Base-by-base conservation (phyloP, 2,888 invertebrate species). In the Orchesellides sinensis region DNA sequence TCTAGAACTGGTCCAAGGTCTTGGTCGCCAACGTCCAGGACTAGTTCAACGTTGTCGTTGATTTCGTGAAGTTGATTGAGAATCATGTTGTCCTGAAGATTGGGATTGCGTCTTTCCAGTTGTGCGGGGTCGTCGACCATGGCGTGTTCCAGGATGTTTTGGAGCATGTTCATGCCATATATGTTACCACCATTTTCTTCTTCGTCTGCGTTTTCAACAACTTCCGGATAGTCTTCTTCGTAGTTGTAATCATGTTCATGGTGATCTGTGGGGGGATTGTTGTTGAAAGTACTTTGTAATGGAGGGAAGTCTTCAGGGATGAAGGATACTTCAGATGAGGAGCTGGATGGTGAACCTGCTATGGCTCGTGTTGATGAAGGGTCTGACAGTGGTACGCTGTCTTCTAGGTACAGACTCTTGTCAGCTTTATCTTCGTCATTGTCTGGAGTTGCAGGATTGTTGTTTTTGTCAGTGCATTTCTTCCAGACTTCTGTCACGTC, bases 111-210 rank as follows among this genome's bases (percentile, higher is more conserved):
- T 19, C 19, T 14, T 14, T 69, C 32, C 21, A 66, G 2, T 1
- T 14, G 2, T 8, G 19, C 45, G 0, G 54, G 54, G 23, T 79
- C 45, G 0, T 27, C 59, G 4, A 73, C 68, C 8, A 81, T 19
- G 8, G 72, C 80, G 8, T 73, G 80, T 19, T 81, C 73, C 21
- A 81, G 49, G 23, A 81, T 73, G 52, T 81, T 59, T 6, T 81
- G 80, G 14, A 74, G 68, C 8, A 81, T 25, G 59, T 81, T 74
- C 14, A 65, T 12, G 69, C 23, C 45, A 65, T 65, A 40, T 35
- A 17, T 25, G 19, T 63, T 35, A 21, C 35, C 45, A 59, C 10
- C 1, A 23, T 23, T 27, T 23, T 40, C 59, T 2, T 12, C 21
- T 14, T 56, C 27, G 49, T 49, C 29, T 17, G 27, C 49, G 17